Evolutionary conservation across 2,888 invertebrate genomes (phyloP), one percentile per base, ranked within the genome.

Genomic region (Idaea dimidiata): DNA sequence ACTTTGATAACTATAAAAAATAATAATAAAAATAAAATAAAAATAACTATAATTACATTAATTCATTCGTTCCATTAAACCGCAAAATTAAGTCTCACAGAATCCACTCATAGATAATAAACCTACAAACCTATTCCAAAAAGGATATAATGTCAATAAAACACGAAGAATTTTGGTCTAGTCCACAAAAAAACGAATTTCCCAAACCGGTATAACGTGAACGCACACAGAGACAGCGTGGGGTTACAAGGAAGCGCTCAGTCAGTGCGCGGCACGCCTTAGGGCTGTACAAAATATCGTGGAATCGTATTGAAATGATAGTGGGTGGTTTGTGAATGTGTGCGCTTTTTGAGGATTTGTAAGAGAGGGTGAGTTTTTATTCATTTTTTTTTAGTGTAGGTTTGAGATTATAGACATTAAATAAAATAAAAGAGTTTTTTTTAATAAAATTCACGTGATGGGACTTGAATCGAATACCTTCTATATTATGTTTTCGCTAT

Each of bases 261-360:
- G 85, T 87, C 75, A 67, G 73, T 76, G 71, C 65, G 74, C 69
- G 71, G 76, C 82, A 66, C 64, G 81, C 80, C 72, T 68, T 70
- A 70, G 70, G 69, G 74, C 76, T 62, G 68, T 72, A 75, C 77
- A 75, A 75, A 66, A 64, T 62, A 24, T 64, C 57, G 58, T 60
- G 59, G 67, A 10, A 32, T 31, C 24, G 58, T 57, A 55, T 43
- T 3, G 0, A 61, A 62, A 65, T 64, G 66, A 65, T 56, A 62
- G 59, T 59, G 63, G 60, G 63, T 62, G 62, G 17, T 10, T 17
- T 62, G 62, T 67, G 60, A 18, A 57, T 8, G 57, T 62, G 63
- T 61, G 65, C 65, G 56, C 59, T 57, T 60, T 62, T 54, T 62
- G 56, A 53, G 60, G 62, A 17, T 17, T 58, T 61, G 16, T 17